Conservation (phyloP, 2,113 vertebrate species). For the human region DNA sequence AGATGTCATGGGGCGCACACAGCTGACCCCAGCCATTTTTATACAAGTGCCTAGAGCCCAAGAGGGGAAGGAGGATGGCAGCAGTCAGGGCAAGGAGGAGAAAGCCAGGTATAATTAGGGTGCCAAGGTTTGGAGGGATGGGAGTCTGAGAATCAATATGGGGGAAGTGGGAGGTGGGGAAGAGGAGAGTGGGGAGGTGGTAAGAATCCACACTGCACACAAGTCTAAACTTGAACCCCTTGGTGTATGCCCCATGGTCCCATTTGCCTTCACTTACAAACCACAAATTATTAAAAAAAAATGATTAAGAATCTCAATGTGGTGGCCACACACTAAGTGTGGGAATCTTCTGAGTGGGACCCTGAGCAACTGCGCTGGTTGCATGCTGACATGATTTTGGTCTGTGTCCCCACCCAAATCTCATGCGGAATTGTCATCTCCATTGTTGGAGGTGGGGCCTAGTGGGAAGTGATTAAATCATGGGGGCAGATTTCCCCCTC, state of each 20-base stretch:
- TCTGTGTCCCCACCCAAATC: too few species aligned
- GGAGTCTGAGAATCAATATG: background rate
- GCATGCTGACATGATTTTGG: background rate
- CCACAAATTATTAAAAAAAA: background rate
- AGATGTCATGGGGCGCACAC: background rate
- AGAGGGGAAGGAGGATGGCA: too few species aligned
- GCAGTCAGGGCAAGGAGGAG: background rate
- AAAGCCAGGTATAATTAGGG: too few species aligned
- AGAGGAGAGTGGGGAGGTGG: too few species aligned
- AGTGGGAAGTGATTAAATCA: too few species aligned
- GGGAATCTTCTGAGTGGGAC: too few species aligned
- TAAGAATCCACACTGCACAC: background rate
- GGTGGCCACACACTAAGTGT: background rate
- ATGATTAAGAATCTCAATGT: background rate
- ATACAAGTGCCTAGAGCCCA: background rate
- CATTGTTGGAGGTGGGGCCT: too few species aligned
- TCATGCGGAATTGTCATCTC: too few species aligned
- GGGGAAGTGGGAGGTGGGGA: too few species aligned
- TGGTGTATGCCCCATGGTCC: background rate
- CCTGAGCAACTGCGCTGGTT: background rate
- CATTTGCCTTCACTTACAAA: background rate
- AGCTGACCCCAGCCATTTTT: background rate
- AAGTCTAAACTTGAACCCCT: background rate
- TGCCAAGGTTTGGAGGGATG: too few species aligned
- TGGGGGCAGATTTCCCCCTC: too few species aligned